Evolutionary conservation across 2,797 vertebrate species (phyloP).

Genomic region (Hyperoplus lanceolatus): DNA sequence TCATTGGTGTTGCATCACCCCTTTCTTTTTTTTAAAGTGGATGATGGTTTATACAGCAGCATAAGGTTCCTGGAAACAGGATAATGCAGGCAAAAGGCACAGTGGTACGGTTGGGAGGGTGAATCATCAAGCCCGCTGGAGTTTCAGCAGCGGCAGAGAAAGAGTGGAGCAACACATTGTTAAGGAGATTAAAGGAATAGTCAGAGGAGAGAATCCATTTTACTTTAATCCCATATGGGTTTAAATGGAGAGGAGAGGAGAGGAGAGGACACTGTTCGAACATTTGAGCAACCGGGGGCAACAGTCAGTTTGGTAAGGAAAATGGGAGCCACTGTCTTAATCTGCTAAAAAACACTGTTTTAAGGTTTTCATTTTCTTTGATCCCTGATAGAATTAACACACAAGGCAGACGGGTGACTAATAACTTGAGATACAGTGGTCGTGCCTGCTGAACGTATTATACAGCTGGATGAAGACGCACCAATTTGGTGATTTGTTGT

Average conservation of each 20-base stretch:
- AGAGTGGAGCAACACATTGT: conserved; percentile 70
- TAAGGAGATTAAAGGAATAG: conserved; percentile 80
- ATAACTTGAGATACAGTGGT: not conserved
- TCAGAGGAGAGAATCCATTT: conserved; percentile 76
- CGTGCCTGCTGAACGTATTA: too few species aligned
- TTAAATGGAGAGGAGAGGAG: conserved; percentile 64
- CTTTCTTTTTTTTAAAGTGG: not conserved
- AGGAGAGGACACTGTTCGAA: conserved; percentile 54
- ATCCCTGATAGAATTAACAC: not conserved
- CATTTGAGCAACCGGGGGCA: conserved; percentile 55
- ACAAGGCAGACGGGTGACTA: not conserved
- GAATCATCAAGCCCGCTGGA: conserved; percentile 65
- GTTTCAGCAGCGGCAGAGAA: conserved; percentile 64
- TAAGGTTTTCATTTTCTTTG: not conserved
- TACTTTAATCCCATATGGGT: conserved; percentile 80
- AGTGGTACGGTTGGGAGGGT: conserved; percentile 48
- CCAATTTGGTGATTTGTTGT: not conserved
- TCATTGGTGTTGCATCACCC: conserved; percentile 9
- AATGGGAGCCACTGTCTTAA: conserved; percentile 6
- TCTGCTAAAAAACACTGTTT: not conserved
- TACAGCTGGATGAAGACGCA: not conserved
- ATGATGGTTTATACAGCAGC: conserved; percentile 9
- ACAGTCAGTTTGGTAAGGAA: conserved; percentile 40
- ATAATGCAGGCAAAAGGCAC: conserved; percentile 21
- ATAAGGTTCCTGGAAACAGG: conserved; percentile 14